Evolutionary conservation across 30 jellyfish, hydroid and myxozoan genomes (phyloP).

Genomic region (Aurelia coerulea): DNA sequence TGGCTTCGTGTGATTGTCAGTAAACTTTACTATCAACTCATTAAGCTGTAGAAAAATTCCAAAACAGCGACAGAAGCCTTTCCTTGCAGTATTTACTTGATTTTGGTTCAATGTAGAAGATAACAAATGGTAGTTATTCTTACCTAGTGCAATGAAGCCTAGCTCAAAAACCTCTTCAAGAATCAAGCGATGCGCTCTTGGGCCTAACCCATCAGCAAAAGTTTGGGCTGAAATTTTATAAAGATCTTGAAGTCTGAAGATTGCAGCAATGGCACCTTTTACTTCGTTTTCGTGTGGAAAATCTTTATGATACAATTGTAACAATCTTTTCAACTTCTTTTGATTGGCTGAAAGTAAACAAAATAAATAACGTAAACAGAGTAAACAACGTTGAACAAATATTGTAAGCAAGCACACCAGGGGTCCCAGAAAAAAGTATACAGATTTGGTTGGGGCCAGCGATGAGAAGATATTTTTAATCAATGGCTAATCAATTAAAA

Average conservation of each 20-base stretch:
- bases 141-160: conserved; percentile 86
- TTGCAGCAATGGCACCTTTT: conserved; percentile 83
- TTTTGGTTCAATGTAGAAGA: not conserved
- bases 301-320: conserved; percentile 42
- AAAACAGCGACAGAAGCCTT: too few relatives aligned
- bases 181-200: conserved; percentile 76
- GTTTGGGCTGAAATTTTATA: conserved; percentile 74
- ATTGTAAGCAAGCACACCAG: too few relatives aligned
- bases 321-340: conserved; percentile 34
- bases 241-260: conserved; percentile 86
- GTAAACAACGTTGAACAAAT: not conserved
- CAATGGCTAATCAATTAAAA: too few relatives aligned
- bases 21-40: too few relatives aligned
- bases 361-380: not conserved
- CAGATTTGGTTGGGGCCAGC: too few relatives aligned
- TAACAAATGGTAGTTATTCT: not conserved
- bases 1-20: too few relatives aligned
- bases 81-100: too few relatives aligned
- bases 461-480: too few relatives aligned
- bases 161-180: conserved; percentile 91
- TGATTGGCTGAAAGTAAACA: conserved; percentile 17
- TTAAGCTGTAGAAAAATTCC: too few relatives aligned
- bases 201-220: conserved; percentile 89
- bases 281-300: conserved; percentile 86
- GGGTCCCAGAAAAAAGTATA: too few relatives aligned